Base-by-base conservation (phyloP, 92 coral and sea anemone species). In the Blastomussa wellsi region DNA sequence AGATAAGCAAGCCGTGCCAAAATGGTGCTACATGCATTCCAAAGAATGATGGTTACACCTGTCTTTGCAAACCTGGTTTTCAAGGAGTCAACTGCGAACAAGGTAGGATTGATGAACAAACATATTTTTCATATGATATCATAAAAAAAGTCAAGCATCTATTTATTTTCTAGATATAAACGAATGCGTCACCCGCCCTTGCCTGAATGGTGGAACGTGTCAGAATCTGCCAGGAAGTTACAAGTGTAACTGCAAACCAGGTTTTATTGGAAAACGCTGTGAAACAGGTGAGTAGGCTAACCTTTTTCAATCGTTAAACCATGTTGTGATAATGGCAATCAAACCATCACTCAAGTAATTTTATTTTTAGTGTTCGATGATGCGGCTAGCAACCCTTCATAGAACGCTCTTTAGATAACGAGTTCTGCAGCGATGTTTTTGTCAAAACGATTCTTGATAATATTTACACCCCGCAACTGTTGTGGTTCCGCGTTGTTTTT, bases 31-130 rank as follows among this genome's bases (percentile, higher is more conserved):
- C 81, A 4, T 84, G 86, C 38, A 48, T 5, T 11, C 57, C 47
- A 22, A 53, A 37, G 20, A 37, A 53, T 33, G 38, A 36, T 38
- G 79, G 80, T 22, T 82, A 70, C 49, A 52, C 79, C 3, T 82
- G 86, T 67, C 70, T 49, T 55, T 82, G 86, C 33, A 59, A 17
- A 39, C 37, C 86, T 33, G 86, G 80, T 10, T 89, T 44, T 82
- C 72, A 84, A 17, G 92, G 89, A 33, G 52, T 31, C 62, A 80
- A 89, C 82, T 89, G 92, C 37, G 89, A 89, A 37, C 76, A 49
- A 35, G 90, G 90, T 87, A 81, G 66, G 24, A 31, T 5, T 24
- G 29, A 24, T 4, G 31, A 22, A 8, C 24, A 24, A 57, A 24
- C 29, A 24, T 19, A 36, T 70, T 2, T 17, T 47, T 15, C n/a